A percentile compares a stretch with the other conserved stretches of the same genome.
Evolutionary conservation across 2,113 vertebrate species (phyloP).

Genomic region (Gulo gulo): DNA sequence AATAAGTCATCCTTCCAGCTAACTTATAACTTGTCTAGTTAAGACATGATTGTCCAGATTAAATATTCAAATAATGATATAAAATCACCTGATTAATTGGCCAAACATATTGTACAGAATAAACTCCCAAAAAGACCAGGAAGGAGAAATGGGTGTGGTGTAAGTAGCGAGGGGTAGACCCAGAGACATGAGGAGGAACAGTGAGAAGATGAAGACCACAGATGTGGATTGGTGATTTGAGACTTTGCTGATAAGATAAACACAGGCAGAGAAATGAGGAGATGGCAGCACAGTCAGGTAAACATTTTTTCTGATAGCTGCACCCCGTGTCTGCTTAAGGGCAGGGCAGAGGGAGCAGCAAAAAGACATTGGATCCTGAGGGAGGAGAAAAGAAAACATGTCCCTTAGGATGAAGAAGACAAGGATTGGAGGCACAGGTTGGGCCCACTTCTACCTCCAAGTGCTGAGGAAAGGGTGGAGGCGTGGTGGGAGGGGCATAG

Average conservation of each 20-base stretch:
- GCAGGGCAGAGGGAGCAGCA: not conserved
- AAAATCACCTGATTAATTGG: not conserved
- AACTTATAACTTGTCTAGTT: not conserved
- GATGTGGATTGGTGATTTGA: not conserved
- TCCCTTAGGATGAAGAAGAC: not conserved
- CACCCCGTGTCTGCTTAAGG: no score
- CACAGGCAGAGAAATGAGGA: not conserved
- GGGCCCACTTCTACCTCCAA: not conserved
- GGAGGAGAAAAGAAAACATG: not conserved
- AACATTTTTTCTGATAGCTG: not conserved
- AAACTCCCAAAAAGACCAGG: not conserved
- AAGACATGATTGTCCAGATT: not conserved
- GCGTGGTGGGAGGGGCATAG: not conserved
- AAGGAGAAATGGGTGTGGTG: not conserved
- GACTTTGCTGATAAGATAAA: not conserved
- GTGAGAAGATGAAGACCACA: not conserved
- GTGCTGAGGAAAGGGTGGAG: not conserved
- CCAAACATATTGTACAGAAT: not conserved
- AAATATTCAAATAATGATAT: slow-evolving; percentile 17
- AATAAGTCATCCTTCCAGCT: not conserved
- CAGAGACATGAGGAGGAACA: accelerated
- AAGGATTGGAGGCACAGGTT: not conserved
- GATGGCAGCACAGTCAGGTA: not conserved
- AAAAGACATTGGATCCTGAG: not conserved
- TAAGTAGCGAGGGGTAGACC: not conserved